These are phyloP conservation scores for Cremastinae sp. DNA, from an alignment of 2,888 invertebrate species.

Conservation along the genomic window DNA sequence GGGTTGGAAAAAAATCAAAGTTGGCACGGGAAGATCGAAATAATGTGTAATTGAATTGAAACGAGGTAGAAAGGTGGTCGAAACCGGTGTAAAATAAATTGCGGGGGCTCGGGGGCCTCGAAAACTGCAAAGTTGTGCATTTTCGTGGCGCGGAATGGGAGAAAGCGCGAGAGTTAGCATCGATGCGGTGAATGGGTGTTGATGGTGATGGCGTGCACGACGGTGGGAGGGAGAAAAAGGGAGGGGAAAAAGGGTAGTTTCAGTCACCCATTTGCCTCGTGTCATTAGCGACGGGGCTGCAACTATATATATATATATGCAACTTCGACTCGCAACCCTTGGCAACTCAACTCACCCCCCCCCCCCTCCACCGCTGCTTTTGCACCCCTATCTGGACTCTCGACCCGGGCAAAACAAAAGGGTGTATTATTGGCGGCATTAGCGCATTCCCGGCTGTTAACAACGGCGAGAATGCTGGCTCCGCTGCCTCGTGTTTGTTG, in stretches of 20 bases:
- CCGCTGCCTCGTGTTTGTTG: constrained; percentile 67
- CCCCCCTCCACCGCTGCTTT: too few species aligned
- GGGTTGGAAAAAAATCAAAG: neutral
- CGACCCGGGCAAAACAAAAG: constrained; percentile 67
- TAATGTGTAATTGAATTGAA: neutral
- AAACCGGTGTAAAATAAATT: constrained; percentile 22
- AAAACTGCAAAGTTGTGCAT: constrained; percentile 51
- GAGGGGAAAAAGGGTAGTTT: constrained; percentile 3
- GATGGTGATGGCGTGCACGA: constrained; percentile 28
- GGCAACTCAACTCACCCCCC: constrained; percentile 43
- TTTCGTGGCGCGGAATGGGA: constrained; percentile 34
- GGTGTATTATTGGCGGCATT: constrained; percentile 72
- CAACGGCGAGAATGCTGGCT: constrained; percentile 55
- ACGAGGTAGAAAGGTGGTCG: constrained; percentile 3
- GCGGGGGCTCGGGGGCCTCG: constrained; percentile 1
- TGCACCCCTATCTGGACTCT: too few species aligned
- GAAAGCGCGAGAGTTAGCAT: constrained; percentile 55
- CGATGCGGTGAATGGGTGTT: constrained; percentile 47
- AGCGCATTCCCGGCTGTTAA: constrained; percentile 70
- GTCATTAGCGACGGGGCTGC: constrained; percentile 50
- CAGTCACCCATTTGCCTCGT: constrained; percentile 20
- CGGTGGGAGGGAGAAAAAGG: neutral
- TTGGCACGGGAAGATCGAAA: neutral
- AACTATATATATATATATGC: too few species aligned
- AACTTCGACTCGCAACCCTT: constrained; percentile 38